phyloP scores from a whole-genome alignment of 1,140 invertebrate genomes.

The Rhynchophorus ferrugineus region DNA sequence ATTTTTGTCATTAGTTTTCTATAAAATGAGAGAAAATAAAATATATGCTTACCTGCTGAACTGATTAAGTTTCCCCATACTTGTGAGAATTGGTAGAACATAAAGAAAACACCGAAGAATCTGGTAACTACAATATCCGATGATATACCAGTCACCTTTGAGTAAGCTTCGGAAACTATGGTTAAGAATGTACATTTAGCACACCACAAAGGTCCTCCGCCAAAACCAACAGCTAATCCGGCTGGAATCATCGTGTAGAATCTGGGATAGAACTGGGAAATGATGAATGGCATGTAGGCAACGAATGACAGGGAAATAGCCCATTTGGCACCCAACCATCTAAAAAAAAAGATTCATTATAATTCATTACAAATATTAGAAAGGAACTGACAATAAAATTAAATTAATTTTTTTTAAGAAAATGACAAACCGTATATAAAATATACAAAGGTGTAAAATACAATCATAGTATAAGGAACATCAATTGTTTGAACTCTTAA shows the following conservation, averaged over 20 bases:
- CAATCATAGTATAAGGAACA: too few relatives aligned
- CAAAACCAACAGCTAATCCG: conserved; percentile 75
- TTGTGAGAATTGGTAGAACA: conserved; percentile 88
- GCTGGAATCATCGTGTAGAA: conserved; percentile 81
- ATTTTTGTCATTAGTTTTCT: too few relatives aligned
- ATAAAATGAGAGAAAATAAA: too few relatives aligned
- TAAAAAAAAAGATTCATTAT: too few relatives aligned
- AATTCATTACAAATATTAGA: too few relatives aligned
- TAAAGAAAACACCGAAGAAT: conserved; percentile 88
- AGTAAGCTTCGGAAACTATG: conserved; percentile 64
- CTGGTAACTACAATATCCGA: conserved; percentile 67
- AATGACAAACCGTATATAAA: too few relatives aligned
- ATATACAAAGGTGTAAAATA: too few relatives aligned
- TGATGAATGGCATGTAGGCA: conserved; percentile 82
- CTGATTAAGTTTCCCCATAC: conserved; percentile 91
- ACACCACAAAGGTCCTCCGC: conserved; percentile 83
- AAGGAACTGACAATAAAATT: too few relatives aligned
- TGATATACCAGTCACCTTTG: conserved; percentile 55
- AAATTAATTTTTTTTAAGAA: too few relatives aligned
- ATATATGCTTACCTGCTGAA: conserved; percentile 67
- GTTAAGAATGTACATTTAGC: conserved; percentile 85
- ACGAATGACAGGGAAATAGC: conserved; percentile 76
- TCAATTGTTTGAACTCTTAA: too few relatives aligned
- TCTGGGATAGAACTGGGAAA: conserved; percentile 75
- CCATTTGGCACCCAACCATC: conserved; percentile 79